Evolutionary conservation across 2,113 vertebrate species (phyloP), one percentile per base, ranked within the genome.

Genomic region (Callocephalon fimbriatum): DNA sequence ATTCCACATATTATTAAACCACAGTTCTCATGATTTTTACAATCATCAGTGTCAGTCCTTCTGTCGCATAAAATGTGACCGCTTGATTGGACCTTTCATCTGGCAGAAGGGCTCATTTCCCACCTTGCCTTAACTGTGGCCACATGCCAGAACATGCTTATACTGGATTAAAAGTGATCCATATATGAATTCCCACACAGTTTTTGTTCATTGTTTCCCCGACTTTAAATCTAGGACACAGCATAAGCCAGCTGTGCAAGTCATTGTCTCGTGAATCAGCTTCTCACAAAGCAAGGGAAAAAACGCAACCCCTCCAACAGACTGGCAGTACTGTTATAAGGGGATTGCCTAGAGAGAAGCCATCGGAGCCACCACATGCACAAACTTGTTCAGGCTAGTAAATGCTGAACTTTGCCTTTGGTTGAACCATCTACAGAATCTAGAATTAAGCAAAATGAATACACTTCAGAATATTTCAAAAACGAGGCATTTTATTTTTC

Each of bases 211-310:
- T 58, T 89, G 62, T 86, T 74, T 72, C 42, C 27, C 68, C 35
- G 45, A 32, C 66, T 94, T 48, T 88, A 95, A 96, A 87, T 91
- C 50, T 62, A 97, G 95, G 94, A 70, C 44, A 90, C 7, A 27
- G 75, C 71, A 73, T 72, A 96, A 97, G 56, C 86, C 86, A 97
- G 83, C 86, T 77, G 67, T 62, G 70, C 59, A 95, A 93, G 90
- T 75, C 88, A 86, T 17, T 86, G 84, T 71, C 88, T 97, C 11
- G 10, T 86, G 93, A 97, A 95, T 92, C 96, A 95, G 32, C 29
- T 89, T 84, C 78, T 96, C 48, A 19, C 50, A 81, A 62, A 26
- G 29, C 35, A 37, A 50, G 53, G 32, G 62, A 42, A 79, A 51
- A 67, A 67, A 42, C 2, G 18, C 74, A 47, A 31, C 27, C 75